phyloP scores from a whole-genome alignment of 1,140 invertebrate species.

The Danaus melanippus region DNA sequence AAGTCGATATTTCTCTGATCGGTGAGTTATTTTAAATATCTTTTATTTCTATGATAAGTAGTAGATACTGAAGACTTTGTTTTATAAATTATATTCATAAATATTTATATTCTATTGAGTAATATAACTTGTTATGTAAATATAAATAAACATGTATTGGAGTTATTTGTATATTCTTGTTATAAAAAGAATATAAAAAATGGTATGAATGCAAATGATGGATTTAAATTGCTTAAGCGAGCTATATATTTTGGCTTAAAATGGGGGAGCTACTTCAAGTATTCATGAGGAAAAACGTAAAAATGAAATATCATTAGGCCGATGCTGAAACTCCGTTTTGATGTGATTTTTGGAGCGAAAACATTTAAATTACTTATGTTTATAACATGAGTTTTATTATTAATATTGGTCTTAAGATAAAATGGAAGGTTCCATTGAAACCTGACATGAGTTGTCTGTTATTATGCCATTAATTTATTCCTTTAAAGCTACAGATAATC shows the following conservation, averaged over 20 bases:
- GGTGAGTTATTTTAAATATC: slow-evolving; percentile 2
- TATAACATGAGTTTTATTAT: too few species aligned
- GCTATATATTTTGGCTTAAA: slow-evolving; percentile 36
- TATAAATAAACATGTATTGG: background rate
- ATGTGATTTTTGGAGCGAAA: slow-evolving; percentile 25
- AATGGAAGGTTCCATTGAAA: too few species aligned
- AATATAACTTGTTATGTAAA: background rate
- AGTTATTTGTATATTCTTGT: too few species aligned
- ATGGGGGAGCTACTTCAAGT: slow-evolving; percentile 38
- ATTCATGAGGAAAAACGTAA: slow-evolving; percentile 54
- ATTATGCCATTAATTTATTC: too few species aligned
- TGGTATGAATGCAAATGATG: slow-evolving; percentile 23
- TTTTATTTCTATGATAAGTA: slow-evolving; percentile 49
- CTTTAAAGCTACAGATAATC: too few species aligned
- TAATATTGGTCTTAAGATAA: too few species aligned
- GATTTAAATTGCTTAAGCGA: slow-evolving; percentile 48
- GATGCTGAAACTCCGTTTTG: slow-evolving; percentile 21
- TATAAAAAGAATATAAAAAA: slow-evolving; percentile 5
- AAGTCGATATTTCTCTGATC: too few species aligned
- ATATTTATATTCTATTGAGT: too few species aligned
- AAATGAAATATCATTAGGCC: slow-evolving; percentile 51
- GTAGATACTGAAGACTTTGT: background rate
- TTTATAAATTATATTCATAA: too few species aligned
- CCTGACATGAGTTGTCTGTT: too few species aligned
- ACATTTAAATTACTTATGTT: slow-evolving; percentile 9